These are phyloP conservation scores for Prolemur simus DNA, from an alignment of 2,113 vertebrate genomes.

Conservation along the genomic window DNA sequence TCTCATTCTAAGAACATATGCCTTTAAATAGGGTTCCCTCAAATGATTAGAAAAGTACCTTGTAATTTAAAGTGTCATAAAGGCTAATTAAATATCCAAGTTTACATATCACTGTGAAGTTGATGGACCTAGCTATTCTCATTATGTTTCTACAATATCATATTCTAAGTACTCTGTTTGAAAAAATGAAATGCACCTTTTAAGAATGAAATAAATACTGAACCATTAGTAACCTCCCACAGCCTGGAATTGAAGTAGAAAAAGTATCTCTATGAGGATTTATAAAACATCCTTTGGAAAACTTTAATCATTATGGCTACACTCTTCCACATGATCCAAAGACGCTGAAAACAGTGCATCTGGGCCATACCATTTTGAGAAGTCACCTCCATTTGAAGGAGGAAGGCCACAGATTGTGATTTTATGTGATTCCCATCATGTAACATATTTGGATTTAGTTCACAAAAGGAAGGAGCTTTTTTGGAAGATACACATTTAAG, in stretches of 20 bases:
- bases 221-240: background rate
- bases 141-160: background rate
- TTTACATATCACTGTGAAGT: background rate
- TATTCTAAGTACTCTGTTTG: background rate
- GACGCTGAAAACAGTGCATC: background rate
- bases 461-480: background rate
- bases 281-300: constrained; percentile 46
- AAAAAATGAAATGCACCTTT: background rate
- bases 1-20: background rate
- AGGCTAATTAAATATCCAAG: constrained; percentile 6
- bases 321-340: background rate
- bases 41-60: background rate
- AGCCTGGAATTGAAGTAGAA: constrained; percentile 18
- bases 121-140: background rate
- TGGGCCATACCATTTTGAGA: background rate
- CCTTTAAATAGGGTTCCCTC: background rate
- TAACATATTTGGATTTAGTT: background rate
- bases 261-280: constrained; percentile 12
- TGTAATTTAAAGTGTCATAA: background rate
- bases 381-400: background rate
- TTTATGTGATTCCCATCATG: background rate
- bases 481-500: background rate
- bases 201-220: background rate
- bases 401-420: background rate
- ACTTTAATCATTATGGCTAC: constrained; percentile 47